These are phyloP conservation scores for Atrina japonica DNA, from an alignment of 2,888 invertebrate genomes.

Conservation along the genomic window DNA sequence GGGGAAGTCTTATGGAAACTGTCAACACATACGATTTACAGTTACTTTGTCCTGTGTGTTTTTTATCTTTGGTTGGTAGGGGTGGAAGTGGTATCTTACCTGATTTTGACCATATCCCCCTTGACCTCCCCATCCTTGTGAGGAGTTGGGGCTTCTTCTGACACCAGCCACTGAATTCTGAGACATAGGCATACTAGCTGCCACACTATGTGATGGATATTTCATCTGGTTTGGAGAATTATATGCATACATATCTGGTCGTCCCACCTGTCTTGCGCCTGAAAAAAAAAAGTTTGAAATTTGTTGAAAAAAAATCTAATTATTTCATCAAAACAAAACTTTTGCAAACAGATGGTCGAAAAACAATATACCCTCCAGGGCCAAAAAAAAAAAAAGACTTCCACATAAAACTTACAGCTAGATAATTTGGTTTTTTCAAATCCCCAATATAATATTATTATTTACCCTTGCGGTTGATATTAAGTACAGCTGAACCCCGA, in stretches of 20 bases:
- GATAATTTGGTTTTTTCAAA: too few relatives aligned
- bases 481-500: too few relatives aligned
- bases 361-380: not conserved
- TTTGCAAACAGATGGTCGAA: not conserved
- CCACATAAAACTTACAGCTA: too few relatives aligned
- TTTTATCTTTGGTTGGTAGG: too few relatives aligned
- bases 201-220: conserved; percentile 66
- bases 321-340: too few relatives aligned
- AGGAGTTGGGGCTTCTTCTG: conserved; percentile 67
- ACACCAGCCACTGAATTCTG: conserved; percentile 54
- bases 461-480: too few relatives aligned
- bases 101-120: conserved; percentile 65
- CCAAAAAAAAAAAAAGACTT: not conserved
- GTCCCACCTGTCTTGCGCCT: conserved; percentile 52
- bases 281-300: conserved; percentile 3
- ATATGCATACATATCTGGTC: conserved; percentile 64
- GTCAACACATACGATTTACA: too few relatives aligned
- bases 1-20: too few relatives aligned
- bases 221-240: conserved; percentile 59
- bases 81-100: too few relatives aligned
- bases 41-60: too few relatives aligned
- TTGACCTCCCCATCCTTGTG: conserved; percentile 66
- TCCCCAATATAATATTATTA: too few relatives aligned
- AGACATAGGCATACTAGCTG: conserved; percentile 60
- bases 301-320: too few relatives aligned